A percentile compares a stretch with the other conserved stretches of the same genome.
Evolutionary conservation across 2,797 vertebrate species (phyloP).

Genomic region (Bradypodion ventrale): DNA sequence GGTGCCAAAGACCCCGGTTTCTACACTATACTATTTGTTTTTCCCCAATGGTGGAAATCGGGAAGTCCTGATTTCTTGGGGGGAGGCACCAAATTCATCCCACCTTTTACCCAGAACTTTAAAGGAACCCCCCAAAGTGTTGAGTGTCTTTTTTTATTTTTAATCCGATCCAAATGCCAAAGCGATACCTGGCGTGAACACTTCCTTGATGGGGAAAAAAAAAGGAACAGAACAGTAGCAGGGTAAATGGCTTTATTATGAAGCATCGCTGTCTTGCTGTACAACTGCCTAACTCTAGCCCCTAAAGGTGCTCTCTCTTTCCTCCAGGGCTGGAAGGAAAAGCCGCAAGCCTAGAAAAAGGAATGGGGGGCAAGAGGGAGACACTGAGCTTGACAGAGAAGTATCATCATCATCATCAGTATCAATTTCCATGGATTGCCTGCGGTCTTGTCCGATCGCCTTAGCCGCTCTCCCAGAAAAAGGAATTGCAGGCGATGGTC

Average conservation of each 20-base stretch:
- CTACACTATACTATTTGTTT: no score
- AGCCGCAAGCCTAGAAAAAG: background rate
- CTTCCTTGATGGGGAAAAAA: background rate
- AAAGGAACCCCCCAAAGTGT: no score
- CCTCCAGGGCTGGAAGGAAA: background rate
- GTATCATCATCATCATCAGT: accelerated
- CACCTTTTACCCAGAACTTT: no score
- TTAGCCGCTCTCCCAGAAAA: conserved; percentile 84
- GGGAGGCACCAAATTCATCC: no score
- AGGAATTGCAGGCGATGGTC: conserved; percentile 88
- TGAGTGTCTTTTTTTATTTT: no score
- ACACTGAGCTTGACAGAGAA: accelerated
- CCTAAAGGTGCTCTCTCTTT: background rate
- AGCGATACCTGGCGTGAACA: no score
- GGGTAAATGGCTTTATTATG: conserved; percentile 9
- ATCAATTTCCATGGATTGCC: accelerated
- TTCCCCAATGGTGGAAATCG: no score
- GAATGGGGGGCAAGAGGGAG: background rate
- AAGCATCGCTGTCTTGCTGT: background rate
- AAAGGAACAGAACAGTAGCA: background rate
- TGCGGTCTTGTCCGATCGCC: accelerated
- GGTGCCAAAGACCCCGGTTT: no score
- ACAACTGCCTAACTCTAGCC: background rate
- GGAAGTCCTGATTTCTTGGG: no score
- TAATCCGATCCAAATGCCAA: no score